phyloP scores from a whole-genome alignment of 2,888 invertebrate genomes.

The Labia minor region DNA sequence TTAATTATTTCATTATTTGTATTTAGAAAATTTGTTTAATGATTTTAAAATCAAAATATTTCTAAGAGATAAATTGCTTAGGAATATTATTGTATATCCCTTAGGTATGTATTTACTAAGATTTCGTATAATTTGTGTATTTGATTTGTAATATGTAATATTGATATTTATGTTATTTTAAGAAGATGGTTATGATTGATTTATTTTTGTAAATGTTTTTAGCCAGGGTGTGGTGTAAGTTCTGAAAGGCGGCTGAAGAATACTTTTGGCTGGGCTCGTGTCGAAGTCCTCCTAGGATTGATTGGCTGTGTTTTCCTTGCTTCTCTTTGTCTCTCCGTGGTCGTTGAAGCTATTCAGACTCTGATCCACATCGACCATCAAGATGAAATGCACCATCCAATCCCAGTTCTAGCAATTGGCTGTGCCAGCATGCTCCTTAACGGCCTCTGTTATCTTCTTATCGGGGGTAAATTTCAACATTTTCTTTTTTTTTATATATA shows the following conservation, averaged over 20 bases:
- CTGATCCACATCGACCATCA: constrained; percentile 61
- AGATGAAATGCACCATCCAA: constrained; percentile 62
- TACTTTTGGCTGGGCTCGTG: constrained; percentile 86
- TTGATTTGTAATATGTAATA: too few species aligned
- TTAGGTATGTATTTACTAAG: too few species aligned
- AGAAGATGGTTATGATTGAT: too few species aligned
- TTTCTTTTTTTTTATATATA: not conserved
- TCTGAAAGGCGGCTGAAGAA: constrained; percentile 58
- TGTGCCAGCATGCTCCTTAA: constrained; percentile 60
- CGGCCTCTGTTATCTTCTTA: constrained; percentile 63
- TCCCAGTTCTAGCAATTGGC: constrained; percentile 62
- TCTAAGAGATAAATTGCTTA: too few species aligned
- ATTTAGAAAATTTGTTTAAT: too few species aligned
- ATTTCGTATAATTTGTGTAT: too few species aligned
- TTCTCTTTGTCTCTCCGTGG: constrained; percentile 68
- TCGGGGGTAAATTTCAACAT: constrained; percentile 53
- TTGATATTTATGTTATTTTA: too few species aligned
- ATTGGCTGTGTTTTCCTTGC: constrained; percentile 71
- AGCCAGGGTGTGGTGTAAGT: not conserved
- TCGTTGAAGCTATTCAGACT: constrained; percentile 72
- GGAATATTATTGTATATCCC: too few species aligned
- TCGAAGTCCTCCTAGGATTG: constrained; percentile 74
- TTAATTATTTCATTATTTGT: too few species aligned
- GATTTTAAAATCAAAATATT: too few species aligned
- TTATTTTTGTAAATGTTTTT: too few species aligned